Evolutionary conservation across 2,797 vertebrate species (phyloP).

Genomic region (Columba guinea): DNA sequence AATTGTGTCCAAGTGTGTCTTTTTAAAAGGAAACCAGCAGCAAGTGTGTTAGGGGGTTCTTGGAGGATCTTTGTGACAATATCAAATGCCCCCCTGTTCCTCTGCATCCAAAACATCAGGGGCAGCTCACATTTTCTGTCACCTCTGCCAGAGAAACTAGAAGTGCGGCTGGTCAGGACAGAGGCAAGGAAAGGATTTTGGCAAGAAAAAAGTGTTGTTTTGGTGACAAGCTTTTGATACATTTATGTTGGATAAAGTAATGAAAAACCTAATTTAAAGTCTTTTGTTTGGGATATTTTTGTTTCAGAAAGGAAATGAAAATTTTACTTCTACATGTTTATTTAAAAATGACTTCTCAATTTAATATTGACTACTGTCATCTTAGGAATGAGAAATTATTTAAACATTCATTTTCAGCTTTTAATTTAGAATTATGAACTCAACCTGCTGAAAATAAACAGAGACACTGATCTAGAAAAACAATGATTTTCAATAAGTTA

Average conservation of each 20-base stretch:
- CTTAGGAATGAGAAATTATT: not conserved
- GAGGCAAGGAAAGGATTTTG: not conserved
- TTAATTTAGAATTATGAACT: not conserved
- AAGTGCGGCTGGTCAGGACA: not conserved
- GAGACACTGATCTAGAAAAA: not conserved
- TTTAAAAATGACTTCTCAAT: not conserved
- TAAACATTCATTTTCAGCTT: not conserved
- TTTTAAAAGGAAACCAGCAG: not conserved
- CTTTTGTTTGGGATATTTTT: not conserved
- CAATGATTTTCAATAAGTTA: not conserved
- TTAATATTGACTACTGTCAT: not conserved
- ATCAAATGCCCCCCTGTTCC: not conserved
- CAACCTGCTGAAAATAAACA: not conserved
- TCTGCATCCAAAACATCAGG: not conserved
- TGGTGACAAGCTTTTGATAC: not conserved
- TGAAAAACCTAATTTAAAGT: not conserved
- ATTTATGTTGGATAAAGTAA: not conserved
- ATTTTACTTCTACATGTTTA: not conserved
- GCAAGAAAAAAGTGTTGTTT: not conserved
- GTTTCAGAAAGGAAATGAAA: not conserved
- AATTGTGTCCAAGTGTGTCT: not conserved
- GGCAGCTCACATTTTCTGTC: not conserved
- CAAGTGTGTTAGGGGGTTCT: not conserved
- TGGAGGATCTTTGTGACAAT: not conserved
- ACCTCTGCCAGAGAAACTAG: not conserved